Evolutionary conservation across 1,140 invertebrate genomes (phyloP), one percentile per base, ranked within the genome.

Genomic region (Dendroctonus valens): DNA sequence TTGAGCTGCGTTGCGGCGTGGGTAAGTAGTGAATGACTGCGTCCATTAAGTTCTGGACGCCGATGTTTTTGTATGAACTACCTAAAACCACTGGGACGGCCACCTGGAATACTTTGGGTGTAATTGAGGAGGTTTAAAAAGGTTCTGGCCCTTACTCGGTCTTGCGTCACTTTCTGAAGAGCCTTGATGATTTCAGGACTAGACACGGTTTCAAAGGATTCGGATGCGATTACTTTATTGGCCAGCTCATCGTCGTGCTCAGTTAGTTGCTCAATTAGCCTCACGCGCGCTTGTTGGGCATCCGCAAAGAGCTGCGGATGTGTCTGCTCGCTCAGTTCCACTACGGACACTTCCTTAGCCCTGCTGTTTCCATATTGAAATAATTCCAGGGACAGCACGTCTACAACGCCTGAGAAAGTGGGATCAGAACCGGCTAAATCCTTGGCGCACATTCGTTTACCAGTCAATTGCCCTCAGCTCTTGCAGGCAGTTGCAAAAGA

Each of bases 21-120:
- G 97, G 96, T 15, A 99, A 81, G 78, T 91, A 98, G 3, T 87
- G 75, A 44, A 92, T 79, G 0, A 98, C 83, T 5, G 86, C 86
- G 81, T 98, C 90, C 86, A 99, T 88, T 40, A 98, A 73, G 0
- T 87, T 86, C 77, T 98, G 94, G 7, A 99, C 90, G 7, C 93
- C 96, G 15, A 95, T 88, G 79, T 98, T 97, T 78, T 95, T 95
- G 72, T 98, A 94, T 0, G 96, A 94, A 78, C 94, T 97, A 0
- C 97, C 97, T 70, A 94, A 85, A 0, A 97, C 72, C 0, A 98
- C 85, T 0, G 96, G 94, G 38, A 94, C 87, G 41, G 83, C 85
- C 74, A 84, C 84, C 74, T 86, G 74, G 48, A 73, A 73, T 3
- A 26, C 26, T 26, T 26, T 26, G 26, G 26, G 26, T 1, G 26